These are phyloP conservation scores for Littorina saxatilis DNA, from an alignment of 1,140 invertebrate species.

Conservation along the genomic window DNA sequence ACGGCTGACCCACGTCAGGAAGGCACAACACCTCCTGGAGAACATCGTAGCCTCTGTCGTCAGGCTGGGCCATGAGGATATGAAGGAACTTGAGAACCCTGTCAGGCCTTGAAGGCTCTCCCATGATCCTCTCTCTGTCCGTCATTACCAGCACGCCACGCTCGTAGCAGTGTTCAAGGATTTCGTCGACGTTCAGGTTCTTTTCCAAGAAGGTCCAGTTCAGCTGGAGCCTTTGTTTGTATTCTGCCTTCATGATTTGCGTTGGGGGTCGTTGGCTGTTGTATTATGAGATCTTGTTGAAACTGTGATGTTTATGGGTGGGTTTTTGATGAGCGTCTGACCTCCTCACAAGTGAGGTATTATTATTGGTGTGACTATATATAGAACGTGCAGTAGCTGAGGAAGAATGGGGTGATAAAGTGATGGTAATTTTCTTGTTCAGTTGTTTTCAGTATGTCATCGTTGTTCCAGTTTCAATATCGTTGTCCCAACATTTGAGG, in stretches of 20 bases:
- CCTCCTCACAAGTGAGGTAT: not conserved
- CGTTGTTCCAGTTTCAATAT: no score
- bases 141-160: not conserved
- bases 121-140: slow-evolving; percentile 17
- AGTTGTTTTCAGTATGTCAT: no score
- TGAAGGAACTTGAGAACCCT: slow-evolving; percentile 9
- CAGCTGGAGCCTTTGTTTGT: not conserved
- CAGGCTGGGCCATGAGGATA: not conserved
- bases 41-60: slow-evolving; percentile 11
- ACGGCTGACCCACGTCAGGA: not conserved
- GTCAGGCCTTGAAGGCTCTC: slow-evolving; percentile 14
- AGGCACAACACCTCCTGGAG: not conserved
- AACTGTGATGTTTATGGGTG: not conserved
- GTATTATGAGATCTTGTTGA: not conserved
- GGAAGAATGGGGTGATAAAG: not conserved
- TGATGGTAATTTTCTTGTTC: not conserved
- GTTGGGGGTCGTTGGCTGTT: not conserved
- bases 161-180: not conserved
- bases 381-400: not conserved
- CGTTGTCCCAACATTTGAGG: no score
- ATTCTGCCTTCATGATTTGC: not conserved
- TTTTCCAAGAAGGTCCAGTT: slow-evolving; percentile 17
- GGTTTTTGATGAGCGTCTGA: not conserved
- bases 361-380: not conserved
- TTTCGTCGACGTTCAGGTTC: not conserved